phyloP scores from a whole-genome alignment of 1,140 invertebrate species.

The Dendroctonus ponderosae region DNA sequence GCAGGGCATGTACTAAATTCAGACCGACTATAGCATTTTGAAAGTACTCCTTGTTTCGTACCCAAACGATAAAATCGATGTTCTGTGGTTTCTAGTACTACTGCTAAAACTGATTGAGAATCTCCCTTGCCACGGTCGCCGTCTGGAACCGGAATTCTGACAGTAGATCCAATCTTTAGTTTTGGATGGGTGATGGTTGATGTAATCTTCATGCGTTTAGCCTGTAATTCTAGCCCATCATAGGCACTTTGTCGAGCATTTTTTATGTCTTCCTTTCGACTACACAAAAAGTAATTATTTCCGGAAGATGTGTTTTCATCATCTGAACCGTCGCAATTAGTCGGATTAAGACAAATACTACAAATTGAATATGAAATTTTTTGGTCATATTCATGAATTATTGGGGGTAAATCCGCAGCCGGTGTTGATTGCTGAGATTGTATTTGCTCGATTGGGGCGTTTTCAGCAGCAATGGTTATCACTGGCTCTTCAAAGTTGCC shows the following conservation, averaged over 20 bases:
- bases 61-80: neutral
- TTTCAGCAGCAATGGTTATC: neutral
- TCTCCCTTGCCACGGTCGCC: neutral
- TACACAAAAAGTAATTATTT: neutral
- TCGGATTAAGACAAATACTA: neutral
- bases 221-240: neutral
- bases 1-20: conserved; percentile 1
- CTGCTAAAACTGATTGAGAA: neutral
- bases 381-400: no score
- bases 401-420: neutral
- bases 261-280: neutral
- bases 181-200: neutral
- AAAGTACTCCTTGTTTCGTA: neutral
- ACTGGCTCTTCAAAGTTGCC: neutral
- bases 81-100: neutral
- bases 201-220: neutral
- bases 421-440: neutral
- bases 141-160: neutral
- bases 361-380: neutral
- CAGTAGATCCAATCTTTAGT: neutral
- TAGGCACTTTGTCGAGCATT: neutral
- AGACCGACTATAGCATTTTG: neutral
- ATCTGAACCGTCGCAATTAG: no score
- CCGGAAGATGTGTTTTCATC: neutral
- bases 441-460: no score